Conservation (phyloP, 2,113 vertebrate species). For the Tetraodon nigroviridis region DNA sequence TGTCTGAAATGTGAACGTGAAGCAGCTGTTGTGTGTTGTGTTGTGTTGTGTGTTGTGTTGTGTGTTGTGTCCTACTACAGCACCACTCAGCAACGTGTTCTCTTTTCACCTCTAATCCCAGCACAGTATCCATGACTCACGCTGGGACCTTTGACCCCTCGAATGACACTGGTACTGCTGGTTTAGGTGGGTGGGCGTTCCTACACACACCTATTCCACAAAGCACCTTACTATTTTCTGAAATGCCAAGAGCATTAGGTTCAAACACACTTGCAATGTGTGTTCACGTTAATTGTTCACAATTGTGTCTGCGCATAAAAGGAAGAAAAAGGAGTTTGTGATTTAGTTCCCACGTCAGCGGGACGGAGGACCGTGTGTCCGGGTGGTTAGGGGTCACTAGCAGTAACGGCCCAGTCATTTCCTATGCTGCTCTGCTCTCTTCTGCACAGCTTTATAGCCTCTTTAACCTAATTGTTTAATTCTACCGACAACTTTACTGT, state of each 20-base stretch:
- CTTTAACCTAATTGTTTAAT: constrained; percentile 29
- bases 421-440: neutral
- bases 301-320: neutral
- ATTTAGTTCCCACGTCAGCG: neutral
- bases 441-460: constrained; percentile 24
- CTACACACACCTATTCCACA: constrained; percentile 43
- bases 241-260: constrained; percentile 20
- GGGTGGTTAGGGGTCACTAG: neutral
- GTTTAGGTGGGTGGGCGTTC: constrained; percentile 30
- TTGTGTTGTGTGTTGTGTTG: constrained; percentile 27
- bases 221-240: neutral
- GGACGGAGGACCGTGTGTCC: neutral
- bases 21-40: constrained; percentile 32
- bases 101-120: constrained; percentile 27
- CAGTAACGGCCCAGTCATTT: constrained; percentile 9
- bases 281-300: neutral
- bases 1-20: constrained; percentile 23
- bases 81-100: neutral
- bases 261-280: neutral
- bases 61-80: constrained; percentile 5
- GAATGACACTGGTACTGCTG: constrained; percentile 11
- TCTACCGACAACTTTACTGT: constrained; percentile 29
- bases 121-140: constrained; percentile 15
- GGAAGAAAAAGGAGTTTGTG: neutral
- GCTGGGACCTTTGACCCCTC: constrained; percentile 25